Percentiles rank a stretch among this genome's conserved stretches.
Conservation (phyloP, 2,113 vertebrate species). For the Brienomyrus longianalis region DNA sequence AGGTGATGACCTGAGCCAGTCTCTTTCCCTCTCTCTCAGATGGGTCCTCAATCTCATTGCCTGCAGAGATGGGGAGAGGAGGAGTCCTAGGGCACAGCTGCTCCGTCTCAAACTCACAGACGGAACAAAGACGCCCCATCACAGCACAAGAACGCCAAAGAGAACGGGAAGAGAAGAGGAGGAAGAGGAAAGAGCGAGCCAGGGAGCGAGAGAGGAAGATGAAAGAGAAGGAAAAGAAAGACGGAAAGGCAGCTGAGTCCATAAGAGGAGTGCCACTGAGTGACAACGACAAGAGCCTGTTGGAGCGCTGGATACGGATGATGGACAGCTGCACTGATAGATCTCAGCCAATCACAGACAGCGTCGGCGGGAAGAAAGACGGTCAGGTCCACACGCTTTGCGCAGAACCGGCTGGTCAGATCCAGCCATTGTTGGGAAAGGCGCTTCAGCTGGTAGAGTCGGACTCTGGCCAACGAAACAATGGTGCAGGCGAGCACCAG, state of each 20-base stretch:
- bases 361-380: conserved; percentile 37
- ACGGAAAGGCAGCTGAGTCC: conserved; percentile 59
- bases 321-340: conserved; percentile 58
- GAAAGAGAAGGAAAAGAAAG: conserved; percentile 47
- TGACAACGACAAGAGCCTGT: conserved; percentile 78
- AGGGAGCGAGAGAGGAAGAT: conserved; percentile 32
- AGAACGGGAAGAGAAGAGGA: conserved; percentile 81
- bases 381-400: conserved; percentile 24
- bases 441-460: conserved; percentile 18
- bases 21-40: conserved; percentile 40
- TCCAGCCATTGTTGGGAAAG: conserved; percentile 37
- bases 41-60: conserved; percentile 40
- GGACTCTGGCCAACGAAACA: conserved; percentile 20
- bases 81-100: conserved; percentile 32
- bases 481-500: conserved; percentile 39
- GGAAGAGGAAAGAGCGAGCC: conserved; percentile 72
- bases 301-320: conserved; percentile 85
- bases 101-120: conserved; percentile 26
- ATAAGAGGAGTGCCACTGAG: conserved; percentile 74
- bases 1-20: background rate
- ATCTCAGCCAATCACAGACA: conserved; percentile 33
- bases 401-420: conserved; percentile 13
- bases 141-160: conserved; percentile 86
- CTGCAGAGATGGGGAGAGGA: conserved; percentile 36
- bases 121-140: conserved; percentile 69